These are phyloP conservation scores for Autographa gamma DNA, from an alignment of 2,888 invertebrate species.

Conservation along the genomic window DNA sequence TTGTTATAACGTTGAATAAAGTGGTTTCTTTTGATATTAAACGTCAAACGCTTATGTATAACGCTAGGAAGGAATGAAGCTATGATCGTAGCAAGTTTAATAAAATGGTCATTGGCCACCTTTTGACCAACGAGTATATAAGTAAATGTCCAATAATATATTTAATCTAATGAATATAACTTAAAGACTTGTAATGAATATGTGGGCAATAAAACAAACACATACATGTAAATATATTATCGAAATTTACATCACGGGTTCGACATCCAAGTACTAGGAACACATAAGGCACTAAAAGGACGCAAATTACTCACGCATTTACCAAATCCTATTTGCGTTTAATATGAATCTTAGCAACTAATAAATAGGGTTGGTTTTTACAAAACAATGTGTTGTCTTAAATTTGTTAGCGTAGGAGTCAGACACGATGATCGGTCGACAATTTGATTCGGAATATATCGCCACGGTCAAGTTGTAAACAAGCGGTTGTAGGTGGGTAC, in stretches of 20 bases:
- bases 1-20: not conserved
- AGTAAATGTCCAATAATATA: not conserved
- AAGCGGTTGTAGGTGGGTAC: conserved; percentile 77
- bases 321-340: conserved; percentile 39
- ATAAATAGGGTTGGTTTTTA: conserved; percentile 61
- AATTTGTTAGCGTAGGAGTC: conserved; percentile 77
- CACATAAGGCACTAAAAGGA: conserved; percentile 77
- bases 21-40: not conserved
- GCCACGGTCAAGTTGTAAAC: conserved; percentile 79
- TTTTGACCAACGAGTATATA: not conserved
- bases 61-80: too few species aligned
- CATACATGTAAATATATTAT: conserved; percentile 58
- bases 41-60: too few species aligned
- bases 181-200: conserved; percentile 26
- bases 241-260: conserved; percentile 65
- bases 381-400: conserved; percentile 19
- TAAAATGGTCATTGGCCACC: not conserved
- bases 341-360: conserved; percentile 28
- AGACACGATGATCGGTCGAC: conserved; percentile 83
- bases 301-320: conserved; percentile 75
- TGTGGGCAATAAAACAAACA: conserved; percentile 48
- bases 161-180: not conserved
- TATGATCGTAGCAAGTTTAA: not conserved
- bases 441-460: conserved; percentile 85
- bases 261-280: conserved; percentile 72